phyloP scores from a whole-genome alignment of 2,113 vertebrate species.

The Mungos mungo region DNA sequence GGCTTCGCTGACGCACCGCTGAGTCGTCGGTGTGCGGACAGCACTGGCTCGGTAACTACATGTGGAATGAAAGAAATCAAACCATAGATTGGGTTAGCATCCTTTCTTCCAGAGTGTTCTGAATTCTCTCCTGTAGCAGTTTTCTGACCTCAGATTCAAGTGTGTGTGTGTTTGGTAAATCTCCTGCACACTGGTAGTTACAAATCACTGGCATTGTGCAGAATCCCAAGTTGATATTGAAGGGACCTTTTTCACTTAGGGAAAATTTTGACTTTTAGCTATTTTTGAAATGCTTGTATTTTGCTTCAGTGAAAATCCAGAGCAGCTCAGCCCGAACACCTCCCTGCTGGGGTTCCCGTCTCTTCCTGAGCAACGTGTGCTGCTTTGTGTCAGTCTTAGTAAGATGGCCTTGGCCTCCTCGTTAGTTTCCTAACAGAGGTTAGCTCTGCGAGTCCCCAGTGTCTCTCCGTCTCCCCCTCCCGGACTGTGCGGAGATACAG shows the following conservation, averaged over 20 bases:
- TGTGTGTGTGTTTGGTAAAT: neutral
- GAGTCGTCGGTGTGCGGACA: rapidly evolving
- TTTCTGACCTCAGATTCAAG: neutral
- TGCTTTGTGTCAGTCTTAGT: neutral
- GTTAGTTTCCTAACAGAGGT: neutral
- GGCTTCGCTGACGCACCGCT: neutral
- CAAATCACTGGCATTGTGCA: neutral
- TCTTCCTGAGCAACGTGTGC: neutral
- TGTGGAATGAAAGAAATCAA: neutral
- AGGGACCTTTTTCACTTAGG: neutral
- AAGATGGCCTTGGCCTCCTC: neutral
- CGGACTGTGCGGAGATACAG: neutral
- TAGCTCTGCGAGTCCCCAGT: neutral
- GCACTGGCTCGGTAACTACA: neutral
- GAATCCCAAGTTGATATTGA: neutral
- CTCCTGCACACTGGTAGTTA: neutral
- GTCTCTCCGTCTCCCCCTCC: neutral
- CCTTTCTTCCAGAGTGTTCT: neutral
- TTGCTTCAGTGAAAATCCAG: neutral
- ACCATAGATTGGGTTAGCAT: neutral
- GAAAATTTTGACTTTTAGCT: neutral
- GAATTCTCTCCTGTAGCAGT: neutral
- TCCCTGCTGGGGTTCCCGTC: neutral
- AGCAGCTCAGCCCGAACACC: neutral
- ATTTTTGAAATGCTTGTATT: neutral